Conservation (phyloP, 2,888 invertebrate species). For the Plagodis pulveraria region DNA sequence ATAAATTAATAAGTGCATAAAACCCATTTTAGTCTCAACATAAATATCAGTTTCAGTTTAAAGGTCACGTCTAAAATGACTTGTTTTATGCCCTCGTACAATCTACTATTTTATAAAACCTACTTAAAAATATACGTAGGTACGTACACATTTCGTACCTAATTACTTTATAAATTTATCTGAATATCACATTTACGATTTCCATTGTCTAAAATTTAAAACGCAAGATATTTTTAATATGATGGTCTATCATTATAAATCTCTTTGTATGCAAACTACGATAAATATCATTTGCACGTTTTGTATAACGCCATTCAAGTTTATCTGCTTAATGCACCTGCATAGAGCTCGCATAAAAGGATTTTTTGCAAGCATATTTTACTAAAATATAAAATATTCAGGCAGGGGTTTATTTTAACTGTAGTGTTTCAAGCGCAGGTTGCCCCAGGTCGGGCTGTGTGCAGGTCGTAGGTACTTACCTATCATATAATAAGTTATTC, state of each 20-base stretch:
- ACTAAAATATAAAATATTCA: constrained; percentile 2
- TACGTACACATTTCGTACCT: too few relatives aligned
- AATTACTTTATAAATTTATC: too few relatives aligned
- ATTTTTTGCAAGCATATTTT: constrained; percentile 1
- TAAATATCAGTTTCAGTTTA: too few relatives aligned
- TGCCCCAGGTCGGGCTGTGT: constrained; percentile 75
- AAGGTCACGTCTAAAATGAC: too few relatives aligned
- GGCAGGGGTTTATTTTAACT: neutral
- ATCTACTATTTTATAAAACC: too few relatives aligned
- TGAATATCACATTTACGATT: too few relatives aligned
- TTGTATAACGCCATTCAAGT: neutral
- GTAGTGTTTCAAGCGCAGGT: constrained; percentile 57
- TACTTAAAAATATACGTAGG: too few relatives aligned
- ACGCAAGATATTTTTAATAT: neutral
- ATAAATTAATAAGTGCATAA: too few relatives aligned
- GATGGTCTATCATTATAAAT: constrained; percentile 1
- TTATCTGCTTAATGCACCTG: neutral
- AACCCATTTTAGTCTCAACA: too few relatives aligned
- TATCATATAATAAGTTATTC: constrained; percentile 74
- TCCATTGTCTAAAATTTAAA: too few relatives aligned
- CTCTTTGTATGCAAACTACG: constrained; percentile 7
- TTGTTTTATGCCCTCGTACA: too few relatives aligned
- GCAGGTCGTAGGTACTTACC: constrained; percentile 40
- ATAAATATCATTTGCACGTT: neutral
- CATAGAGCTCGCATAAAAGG: neutral